phyloP scores from a whole-genome alignment of 1,140 invertebrate genomes.

The Apolygus lucorum region DNA sequence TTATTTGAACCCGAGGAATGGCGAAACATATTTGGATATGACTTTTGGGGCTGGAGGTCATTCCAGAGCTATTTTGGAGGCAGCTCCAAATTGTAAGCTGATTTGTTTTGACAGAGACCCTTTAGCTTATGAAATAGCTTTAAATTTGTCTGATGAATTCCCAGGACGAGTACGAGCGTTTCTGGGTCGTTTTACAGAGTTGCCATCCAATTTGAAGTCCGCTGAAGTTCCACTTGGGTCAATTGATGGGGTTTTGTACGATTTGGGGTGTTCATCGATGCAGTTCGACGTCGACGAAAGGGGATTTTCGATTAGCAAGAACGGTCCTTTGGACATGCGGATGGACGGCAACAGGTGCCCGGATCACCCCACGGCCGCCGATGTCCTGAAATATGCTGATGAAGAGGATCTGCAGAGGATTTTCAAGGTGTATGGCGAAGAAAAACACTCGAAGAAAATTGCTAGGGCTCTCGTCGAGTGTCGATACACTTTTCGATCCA shows the following conservation, averaged over 20 bases:
- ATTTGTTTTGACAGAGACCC: conserved; percentile 86
- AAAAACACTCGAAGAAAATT: conserved; percentile 77
- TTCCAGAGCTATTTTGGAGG: conserved; percentile 51
- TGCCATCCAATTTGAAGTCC: conserved; percentile 56
- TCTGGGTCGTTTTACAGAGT: conserved; percentile 78
- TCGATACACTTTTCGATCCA: conserved; percentile 67
- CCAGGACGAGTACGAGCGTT: conserved; percentile 63
- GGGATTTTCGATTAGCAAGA: conserved; percentile 74
- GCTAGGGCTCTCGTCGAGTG: conserved; percentile 80
- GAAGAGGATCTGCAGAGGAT: conserved; percentile 73
- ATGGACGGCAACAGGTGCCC: conserved; percentile 74
- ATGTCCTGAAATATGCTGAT: conserved; percentile 70
- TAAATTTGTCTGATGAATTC: conserved; percentile 52
- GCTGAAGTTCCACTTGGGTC: conserved; percentile 50
- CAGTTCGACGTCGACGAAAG: conserved; percentile 73
- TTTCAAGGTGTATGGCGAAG: conserved; percentile 84
- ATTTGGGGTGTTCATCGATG: conserved; percentile 94
- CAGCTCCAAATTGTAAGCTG: conserved; percentile 47
- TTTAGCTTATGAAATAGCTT: conserved; percentile 56
- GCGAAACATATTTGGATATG: conserved; percentile 69
- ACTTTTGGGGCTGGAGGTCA: conserved; percentile 95
- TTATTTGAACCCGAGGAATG: conserved; percentile 51
- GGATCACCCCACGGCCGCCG: conserved; percentile 66
- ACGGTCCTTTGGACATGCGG: conserved; percentile 90
- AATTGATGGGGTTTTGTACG: conserved; percentile 83